Conservation (phyloP, 35 echinoderm and acorn worm species). For the Amphiura filiformis region DNA sequence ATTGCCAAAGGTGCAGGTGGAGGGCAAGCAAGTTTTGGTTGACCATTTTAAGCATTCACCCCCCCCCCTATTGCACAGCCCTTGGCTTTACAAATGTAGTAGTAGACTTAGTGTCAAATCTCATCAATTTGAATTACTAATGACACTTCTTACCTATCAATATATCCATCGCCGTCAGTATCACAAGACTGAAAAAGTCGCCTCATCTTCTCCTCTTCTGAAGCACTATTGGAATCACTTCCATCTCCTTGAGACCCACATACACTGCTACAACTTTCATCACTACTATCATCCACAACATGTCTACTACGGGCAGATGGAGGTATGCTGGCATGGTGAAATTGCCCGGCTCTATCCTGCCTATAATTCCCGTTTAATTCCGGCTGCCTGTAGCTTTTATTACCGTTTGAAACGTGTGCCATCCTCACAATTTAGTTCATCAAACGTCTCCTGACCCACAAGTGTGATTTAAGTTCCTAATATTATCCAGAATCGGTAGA, state of each 20-base stretch:
- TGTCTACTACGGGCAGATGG: not conserved
- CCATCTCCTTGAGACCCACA: not conserved
- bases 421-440: not conserved
- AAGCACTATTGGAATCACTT: conserved; percentile 48
- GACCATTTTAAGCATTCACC: no score
- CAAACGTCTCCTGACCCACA: not conserved
- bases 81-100: no score
- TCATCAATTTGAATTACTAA: no score
- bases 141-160: conserved; percentile 71
- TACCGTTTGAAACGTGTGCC: not conserved
- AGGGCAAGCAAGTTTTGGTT: no score
- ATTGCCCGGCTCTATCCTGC: not conserved
- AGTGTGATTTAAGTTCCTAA: not conserved
- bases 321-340: not conserved
- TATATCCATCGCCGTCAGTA: conserved; percentile 73
- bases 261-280: not conserved
- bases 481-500: not conserved
- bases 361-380: not conserved
- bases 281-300: not conserved
- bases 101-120: no score
- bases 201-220: conserved; percentile 47
- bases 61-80: no score
- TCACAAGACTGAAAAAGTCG: conserved; percentile 69
- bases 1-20: no score
- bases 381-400: not conserved